These are phyloP conservation scores for Ctenopoma kingsleyae DNA, from an alignment of 2,797 vertebrate species.

Conservation along the genomic window DNA sequence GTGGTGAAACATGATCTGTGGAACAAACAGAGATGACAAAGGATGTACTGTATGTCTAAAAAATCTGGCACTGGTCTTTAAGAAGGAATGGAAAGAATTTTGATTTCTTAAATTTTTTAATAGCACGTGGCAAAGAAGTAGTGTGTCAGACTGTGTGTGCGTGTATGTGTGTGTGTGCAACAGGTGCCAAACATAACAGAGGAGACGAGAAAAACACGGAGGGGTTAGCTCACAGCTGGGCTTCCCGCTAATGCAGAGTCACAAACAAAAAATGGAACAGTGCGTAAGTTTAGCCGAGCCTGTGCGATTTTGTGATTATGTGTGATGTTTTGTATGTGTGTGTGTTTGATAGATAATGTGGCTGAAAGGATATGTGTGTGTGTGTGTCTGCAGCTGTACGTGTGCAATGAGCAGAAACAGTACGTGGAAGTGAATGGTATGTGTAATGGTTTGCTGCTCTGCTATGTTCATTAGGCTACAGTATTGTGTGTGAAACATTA, in stretches of 20 bases:
- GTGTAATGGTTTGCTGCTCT: conserved; percentile 67
- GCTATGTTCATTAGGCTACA: conserved; percentile 65
- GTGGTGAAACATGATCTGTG: conserved; percentile 4
- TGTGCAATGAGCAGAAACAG: conserved; percentile 68
- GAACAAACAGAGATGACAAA: conserved; percentile 11
- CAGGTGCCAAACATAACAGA: conserved; percentile 83
- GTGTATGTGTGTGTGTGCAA: conserved; percentile 36
- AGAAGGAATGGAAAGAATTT: conserved; percentile 63
- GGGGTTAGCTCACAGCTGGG: conserved; percentile 76
- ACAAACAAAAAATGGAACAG: conserved; percentile 74
- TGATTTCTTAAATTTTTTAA: conserved; percentile 68
- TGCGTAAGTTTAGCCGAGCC: conserved; percentile 50
- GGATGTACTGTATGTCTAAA: conserved; percentile 2
- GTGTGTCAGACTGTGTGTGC: conserved; percentile 23
- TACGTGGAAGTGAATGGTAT: conserved; percentile 65
- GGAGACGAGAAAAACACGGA: conserved; percentile 72
- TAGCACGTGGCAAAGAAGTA: conserved; percentile 62
- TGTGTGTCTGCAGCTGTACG: conserved; percentile 57
- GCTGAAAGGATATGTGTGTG: conserved; percentile 50
- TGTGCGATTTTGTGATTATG: conserved; percentile 57
- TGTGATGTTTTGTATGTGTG: conserved; percentile 47
- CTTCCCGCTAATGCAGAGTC: conserved; percentile 76
- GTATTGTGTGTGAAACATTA: not conserved
- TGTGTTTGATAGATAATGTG: conserved; percentile 48
- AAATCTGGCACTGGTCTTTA: conserved; percentile 22